Evolutionary conservation across 2,888 invertebrate species (phyloP), one percentile per base, ranked within the genome.

Genomic region (Dynastes tityus): DNA sequence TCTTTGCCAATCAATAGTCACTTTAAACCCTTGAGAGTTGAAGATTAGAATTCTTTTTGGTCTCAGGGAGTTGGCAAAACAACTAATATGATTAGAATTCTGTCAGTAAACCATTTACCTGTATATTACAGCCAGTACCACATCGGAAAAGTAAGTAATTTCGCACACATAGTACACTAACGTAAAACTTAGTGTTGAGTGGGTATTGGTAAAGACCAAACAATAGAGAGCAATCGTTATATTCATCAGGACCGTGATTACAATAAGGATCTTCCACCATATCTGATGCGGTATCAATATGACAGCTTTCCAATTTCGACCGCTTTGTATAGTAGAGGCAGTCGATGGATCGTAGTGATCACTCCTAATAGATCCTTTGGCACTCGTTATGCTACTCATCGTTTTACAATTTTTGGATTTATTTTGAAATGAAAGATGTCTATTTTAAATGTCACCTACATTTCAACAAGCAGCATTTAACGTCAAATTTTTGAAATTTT

Each of bases 231-330:
- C 75, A 29, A 61, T 29, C 16, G 68, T 37, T n/a, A 67, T 63
- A 32, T 68, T 75, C 2, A 78, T 9, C n/a, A 76, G 22, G 6
- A 78, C 49, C 4, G 58, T 68, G 13, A 29, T 11, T 8, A 55
- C 67, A 4, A 78, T 67, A 13, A 75, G 2, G 8, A 68, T 58
- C 58, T 73, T 65, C 78, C 78, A 78, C 29, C 45, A 55, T 13
- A 76, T 58, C 27, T 68, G 75, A n/a, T 73, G 40, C 75, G 73
- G 78, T 22, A 78, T 32, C 45, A 76, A 61, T 32, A 78, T 70
- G 16, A 75, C 32, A 22, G 67, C 74, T 45, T 53, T 76, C 78
- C 78, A 78, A 22, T 76, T 78, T 65, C 74, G 29, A 9, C 32
- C 65, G 2, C 51, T 27, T 9, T 78, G 63, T 11, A 22, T 49